Conservation (phyloP, 2,888 invertebrate genomes). For the Phasia obesa region DNA sequence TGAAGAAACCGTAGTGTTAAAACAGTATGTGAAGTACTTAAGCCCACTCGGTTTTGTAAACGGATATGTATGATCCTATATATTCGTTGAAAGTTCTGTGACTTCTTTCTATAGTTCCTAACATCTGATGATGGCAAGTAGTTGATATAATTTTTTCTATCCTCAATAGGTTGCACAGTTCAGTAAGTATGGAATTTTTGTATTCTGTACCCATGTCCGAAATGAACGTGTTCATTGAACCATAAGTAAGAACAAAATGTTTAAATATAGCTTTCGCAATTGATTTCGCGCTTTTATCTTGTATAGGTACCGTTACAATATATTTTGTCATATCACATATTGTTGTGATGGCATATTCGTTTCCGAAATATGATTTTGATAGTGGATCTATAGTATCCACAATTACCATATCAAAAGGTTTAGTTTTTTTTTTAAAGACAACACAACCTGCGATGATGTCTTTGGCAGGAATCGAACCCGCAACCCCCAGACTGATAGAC, state of each 20-base stretch:
- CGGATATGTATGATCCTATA: constrained; percentile 33
- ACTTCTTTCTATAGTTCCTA: too few relatives aligned
- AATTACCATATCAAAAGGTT: background rate
- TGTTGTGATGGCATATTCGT: too few relatives aligned
- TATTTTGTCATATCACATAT: background rate
- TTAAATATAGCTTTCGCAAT: background rate
- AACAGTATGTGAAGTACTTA: constrained; percentile 42
- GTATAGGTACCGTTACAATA: background rate
- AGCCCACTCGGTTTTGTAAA: constrained; percentile 42
- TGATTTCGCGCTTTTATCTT: background rate
- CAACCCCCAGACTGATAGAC: too few relatives aligned
- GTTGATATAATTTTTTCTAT: too few relatives aligned
- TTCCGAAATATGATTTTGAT: too few relatives aligned
- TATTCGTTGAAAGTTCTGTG: constrained; percentile 13
- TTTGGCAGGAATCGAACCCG: too few relatives aligned
- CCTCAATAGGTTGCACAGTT: too few relatives aligned
- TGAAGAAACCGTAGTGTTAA: constrained; percentile 58
- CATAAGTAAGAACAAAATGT: background rate
- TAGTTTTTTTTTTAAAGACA: too few relatives aligned
- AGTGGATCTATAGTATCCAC: too few relatives aligned
- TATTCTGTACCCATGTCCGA: background rate
- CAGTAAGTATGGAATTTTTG: too few relatives aligned
- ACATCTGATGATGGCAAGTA: too few relatives aligned
- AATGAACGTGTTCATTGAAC: background rate
- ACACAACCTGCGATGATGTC: too few relatives aligned